A percentile compares a stretch with the other conserved stretches of the same genome.
Evolutionary conservation across 2,797 vertebrate genomes (phyloP).

Genomic region (Rhinogobio ventralis): DNA sequence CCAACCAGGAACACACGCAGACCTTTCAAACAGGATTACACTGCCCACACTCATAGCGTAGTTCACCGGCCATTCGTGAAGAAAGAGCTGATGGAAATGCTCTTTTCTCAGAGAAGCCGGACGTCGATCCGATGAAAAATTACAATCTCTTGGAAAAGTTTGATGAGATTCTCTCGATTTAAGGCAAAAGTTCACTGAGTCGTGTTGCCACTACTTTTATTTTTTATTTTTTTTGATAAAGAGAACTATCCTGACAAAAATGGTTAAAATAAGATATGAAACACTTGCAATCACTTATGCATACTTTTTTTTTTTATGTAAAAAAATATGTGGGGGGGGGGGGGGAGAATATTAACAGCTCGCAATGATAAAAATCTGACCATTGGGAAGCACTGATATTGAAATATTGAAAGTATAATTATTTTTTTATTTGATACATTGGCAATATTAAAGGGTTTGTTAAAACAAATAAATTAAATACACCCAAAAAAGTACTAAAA

Average conservation of each 20-base stretch:
- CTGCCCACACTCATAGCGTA: slow-evolving; percentile 33
- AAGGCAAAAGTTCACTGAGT: slow-evolving; percentile 8
- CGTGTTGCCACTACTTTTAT: not conserved
- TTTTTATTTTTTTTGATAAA: slow-evolving; percentile 17
- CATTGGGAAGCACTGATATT: not conserved
- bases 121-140: slow-evolving; percentile 19
- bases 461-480: not conserved
- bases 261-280: not conserved
- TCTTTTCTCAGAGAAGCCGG: slow-evolving; percentile 17
- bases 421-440: not conserved
- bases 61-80: slow-evolving; percentile 45
- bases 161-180: slow-evolving; percentile 40
- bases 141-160: slow-evolving; percentile 40
- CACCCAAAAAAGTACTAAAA: not conserved
- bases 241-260: not conserved
- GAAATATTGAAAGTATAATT: not conserved
- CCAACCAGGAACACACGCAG: slow-evolving; percentile 49
- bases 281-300: not conserved
- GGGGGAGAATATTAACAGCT: not conserved
- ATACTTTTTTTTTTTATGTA: not conserved
- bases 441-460: not conserved
- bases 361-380: not conserved
- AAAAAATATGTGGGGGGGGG: too few relatives aligned
- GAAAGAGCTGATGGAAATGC: slow-evolving; percentile 45
- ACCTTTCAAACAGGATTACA: slow-evolving; percentile 53